Evolutionary conservation across 2,888 invertebrate species (phyloP).

Genomic region (Drosophila kuntzei): DNA sequence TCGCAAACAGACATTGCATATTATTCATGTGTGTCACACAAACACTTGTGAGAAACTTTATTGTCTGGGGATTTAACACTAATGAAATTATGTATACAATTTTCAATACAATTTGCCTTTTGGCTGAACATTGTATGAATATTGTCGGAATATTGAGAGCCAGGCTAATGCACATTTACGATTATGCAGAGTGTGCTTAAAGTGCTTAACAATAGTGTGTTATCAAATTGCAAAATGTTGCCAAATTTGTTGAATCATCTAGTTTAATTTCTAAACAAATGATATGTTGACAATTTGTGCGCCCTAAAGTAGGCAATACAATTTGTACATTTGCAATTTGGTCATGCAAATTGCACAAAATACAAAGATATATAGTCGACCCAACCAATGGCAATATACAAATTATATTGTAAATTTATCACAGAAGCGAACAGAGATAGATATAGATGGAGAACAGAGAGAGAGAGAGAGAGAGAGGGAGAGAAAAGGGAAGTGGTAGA

Average conservation of each 20-base stretch:
- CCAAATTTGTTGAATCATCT: constrained; percentile 63
- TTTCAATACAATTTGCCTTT: constrained; percentile 57
- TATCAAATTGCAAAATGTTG: constrained; percentile 25
- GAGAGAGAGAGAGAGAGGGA: not conserved
- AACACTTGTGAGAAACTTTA: constrained; percentile 41
- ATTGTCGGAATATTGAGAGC: not conserved
- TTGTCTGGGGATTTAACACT: constrained; percentile 15
- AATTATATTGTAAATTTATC: constrained; percentile 68
- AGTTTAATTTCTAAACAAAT: constrained; percentile 74
- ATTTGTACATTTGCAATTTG: constrained; percentile 46
- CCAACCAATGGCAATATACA: constrained; percentile 44
- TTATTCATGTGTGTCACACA: constrained; percentile 4
- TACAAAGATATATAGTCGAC: constrained; percentile 24
- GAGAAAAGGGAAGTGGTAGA: constrained; percentile 3
- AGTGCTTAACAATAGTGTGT: constrained; percentile 36
- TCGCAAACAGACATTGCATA: not conserved
- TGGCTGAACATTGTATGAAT: constrained; percentile 36
- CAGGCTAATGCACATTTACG: constrained; percentile 37
- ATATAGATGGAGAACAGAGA: not conserved
- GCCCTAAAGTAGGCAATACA: constrained; percentile 54
- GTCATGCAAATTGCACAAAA: constrained; percentile 58
- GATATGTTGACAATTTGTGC: constrained; percentile 52
- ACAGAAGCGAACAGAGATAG: constrained; percentile 7
- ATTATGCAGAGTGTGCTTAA: constrained; percentile 17
- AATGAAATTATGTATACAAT: constrained; percentile 52